Conservation (phyloP, 2,797 vertebrate species). For the Girardinus metallicus region DNA sequence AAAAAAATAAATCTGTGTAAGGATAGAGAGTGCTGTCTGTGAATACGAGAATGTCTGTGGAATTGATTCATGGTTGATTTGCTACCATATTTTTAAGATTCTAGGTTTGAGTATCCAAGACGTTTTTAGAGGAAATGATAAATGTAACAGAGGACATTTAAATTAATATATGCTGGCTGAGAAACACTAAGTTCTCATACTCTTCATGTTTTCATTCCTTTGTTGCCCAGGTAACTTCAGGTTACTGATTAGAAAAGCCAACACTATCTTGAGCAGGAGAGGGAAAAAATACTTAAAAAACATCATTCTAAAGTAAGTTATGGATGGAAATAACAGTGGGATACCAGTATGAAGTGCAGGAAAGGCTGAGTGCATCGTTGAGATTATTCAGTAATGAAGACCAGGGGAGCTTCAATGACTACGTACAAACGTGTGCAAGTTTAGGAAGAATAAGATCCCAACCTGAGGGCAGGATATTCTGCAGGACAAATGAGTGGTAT, state of each 20-base stretch:
- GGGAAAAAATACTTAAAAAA: constrained; percentile 9
- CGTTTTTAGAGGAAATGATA: background rate
- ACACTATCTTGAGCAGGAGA: constrained; percentile 6
- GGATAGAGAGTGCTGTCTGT: too few species aligned
- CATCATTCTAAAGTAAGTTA: constrained; percentile 17
- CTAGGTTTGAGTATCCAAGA: background rate
- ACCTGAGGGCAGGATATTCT: constrained; percentile 24
- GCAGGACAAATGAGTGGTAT: constrained; percentile 35
- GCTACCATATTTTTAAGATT: too few species aligned
- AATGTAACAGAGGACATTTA: constrained; percentile 23
- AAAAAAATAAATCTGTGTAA: too few species aligned
- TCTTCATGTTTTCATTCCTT: constrained; percentile 56
- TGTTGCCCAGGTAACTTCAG: constrained; percentile 36
- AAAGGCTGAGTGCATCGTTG: background rate
- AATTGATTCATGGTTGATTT: background rate
- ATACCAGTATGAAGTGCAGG: background rate
- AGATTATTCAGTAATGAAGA: constrained; percentile 13
- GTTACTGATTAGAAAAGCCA: constrained; percentile 38
- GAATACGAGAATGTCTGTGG: background rate
- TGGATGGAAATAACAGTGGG: constrained; percentile 12
- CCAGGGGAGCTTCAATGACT: background rate
- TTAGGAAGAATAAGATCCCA: constrained; percentile 13
- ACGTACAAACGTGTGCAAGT: constrained; percentile 15
- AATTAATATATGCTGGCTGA: background rate
- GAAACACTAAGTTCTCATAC: constrained; percentile 33